These are phyloP conservation scores for Elephas maximus DNA, from an alignment of 2,113 vertebrate genomes.

Conservation along the genomic window DNA sequence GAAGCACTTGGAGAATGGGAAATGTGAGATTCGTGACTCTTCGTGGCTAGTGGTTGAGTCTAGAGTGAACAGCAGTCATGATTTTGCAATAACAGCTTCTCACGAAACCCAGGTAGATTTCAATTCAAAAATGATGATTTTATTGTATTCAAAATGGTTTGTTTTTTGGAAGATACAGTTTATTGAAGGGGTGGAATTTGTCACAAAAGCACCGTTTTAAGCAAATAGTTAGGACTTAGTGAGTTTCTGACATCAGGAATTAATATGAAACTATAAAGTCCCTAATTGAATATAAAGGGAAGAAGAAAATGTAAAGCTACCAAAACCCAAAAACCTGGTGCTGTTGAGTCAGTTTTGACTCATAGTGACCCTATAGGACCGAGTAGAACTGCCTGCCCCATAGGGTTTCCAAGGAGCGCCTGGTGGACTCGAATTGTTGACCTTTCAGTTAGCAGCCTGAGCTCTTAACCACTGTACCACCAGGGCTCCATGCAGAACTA, in stretches of 20 bases:
- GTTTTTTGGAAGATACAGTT: constrained; percentile 28
- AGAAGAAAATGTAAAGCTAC: neutral
- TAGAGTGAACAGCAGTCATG: constrained; percentile 35
- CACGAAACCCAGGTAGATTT: constrained; percentile 55
- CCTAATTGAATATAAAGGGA: neutral
- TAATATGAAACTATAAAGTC: neutral
- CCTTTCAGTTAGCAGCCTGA: too few relatives aligned
- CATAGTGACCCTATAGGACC: too few relatives aligned
- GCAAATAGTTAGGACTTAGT: neutral
- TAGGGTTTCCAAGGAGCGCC: too few relatives aligned
- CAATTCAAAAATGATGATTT: constrained; percentile 43
- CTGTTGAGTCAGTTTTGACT: too few relatives aligned
- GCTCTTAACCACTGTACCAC: too few relatives aligned
- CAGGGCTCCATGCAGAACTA: neutral
- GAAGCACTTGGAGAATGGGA: constrained; percentile 44
- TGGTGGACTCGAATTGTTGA: too few relatives aligned
- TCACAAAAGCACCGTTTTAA: constrained; percentile 48
- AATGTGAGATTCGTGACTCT: constrained; percentile 76
- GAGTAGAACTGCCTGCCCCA: too few relatives aligned
- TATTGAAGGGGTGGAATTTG: constrained; percentile 43
- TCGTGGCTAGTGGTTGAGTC: constrained; percentile 20
- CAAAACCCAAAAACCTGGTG: too few relatives aligned
- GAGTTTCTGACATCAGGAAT: neutral
- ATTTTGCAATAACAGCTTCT: constrained; percentile 65
- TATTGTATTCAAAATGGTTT: constrained; percentile 48